Evolutionary conservation across 2,888 invertebrate genomes (phyloP).

Genomic region (Himalopsyche anomala): DNA sequence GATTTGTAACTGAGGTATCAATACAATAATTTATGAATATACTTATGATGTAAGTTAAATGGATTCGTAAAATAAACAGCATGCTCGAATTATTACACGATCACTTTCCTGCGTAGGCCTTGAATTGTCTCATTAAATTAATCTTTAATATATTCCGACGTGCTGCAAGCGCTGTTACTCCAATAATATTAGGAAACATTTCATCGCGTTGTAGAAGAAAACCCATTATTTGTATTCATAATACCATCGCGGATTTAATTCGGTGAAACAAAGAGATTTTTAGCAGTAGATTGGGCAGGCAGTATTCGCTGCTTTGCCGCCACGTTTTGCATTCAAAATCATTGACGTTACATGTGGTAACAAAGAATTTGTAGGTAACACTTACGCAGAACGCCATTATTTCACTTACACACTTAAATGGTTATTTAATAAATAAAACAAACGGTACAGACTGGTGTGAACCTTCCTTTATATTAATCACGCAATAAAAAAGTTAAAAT

Average conservation of each 20-base stretch:
- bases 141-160: background rate
- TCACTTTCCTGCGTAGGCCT: conserved; percentile 30
- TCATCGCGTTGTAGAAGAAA: conserved; percentile 31
- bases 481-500: no score
- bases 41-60: background rate
- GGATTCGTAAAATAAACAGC: background rate
- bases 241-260: conserved; percentile 18
- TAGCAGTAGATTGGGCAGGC: conserved; percentile 2
- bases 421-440: conserved; percentile 9
- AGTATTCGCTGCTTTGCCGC: background rate
- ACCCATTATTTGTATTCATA: conserved; percentile 24
- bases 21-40: no score
- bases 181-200: conserved; percentile 38
- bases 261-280: conserved; percentile 34
- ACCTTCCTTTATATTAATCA: no score
- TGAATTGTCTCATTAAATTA: conserved; percentile 1
- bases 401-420: background rate
- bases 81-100: background rate
- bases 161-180: conserved; percentile 24
- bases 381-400: background rate
- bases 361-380: background rate
- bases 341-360: background rate
- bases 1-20: no score
- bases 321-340: conserved; percentile 7
- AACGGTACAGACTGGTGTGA: background rate